A percentile compares a stretch with the other conserved stretches of the same genome.
Conservation (phyloP, 2,797 vertebrate genomes). For the Sternotherus odoratus region DNA sequence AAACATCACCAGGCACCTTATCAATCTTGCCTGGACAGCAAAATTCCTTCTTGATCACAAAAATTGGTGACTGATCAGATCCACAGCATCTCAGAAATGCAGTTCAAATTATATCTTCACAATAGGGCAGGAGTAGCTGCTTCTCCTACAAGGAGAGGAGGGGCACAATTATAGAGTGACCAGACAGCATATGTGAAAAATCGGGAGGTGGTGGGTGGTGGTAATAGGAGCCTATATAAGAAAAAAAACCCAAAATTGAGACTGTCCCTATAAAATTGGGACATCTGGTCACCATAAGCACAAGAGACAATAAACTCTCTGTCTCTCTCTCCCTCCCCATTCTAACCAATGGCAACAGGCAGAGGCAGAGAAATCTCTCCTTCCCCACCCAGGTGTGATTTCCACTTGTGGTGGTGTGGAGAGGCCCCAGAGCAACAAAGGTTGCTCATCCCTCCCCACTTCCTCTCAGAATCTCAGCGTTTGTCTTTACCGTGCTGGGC, state of each 20-base stretch:
- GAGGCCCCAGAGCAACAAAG: neutral
- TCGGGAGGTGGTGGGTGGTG: too few species aligned
- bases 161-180: too few species aligned
- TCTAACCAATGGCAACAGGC: neutral
- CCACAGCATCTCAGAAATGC: neutral
- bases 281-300: too few species aligned
- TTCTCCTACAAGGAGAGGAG: neutral
- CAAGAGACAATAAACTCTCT: neutral
- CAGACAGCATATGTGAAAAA: too few species aligned
- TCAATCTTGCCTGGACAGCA: neutral
- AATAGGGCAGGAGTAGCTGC: fast-evolving
- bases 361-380: too few species aligned
- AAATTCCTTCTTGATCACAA: neutral
- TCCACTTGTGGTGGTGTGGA: too few species aligned
- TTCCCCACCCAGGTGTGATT: too few species aligned
- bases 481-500: neutral
- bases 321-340: fast-evolving
- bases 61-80: neutral
- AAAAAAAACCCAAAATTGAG: too few species aligned
- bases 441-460: fast-evolving
- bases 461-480: neutral
- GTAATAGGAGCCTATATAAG: too few species aligned
- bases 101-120: neutral
- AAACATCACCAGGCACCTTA: neutral
- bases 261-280: too few species aligned